These are phyloP conservation scores for Cryptops parisi DNA, from an alignment of 2,888 invertebrate species.

Conservation along the genomic window DNA sequence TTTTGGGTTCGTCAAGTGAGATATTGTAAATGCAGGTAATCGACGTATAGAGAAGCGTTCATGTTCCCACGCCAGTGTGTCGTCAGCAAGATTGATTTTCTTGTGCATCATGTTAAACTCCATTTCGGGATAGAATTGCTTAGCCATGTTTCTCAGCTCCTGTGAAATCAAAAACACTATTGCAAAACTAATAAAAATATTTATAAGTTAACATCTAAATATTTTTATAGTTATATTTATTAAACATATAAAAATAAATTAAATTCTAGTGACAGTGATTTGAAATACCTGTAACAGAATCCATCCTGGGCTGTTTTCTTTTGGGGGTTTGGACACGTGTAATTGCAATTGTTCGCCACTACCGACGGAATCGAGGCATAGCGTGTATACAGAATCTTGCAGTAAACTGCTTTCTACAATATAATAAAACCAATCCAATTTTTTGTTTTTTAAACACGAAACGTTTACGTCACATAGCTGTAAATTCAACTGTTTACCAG, in stretches of 20 bases:
- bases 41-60: slow-evolving; percentile 87
- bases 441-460: neutral
- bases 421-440: neutral
- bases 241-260: neutral
- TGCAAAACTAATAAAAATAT: too few species aligned
- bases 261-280: too few species aligned
- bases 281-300: slow-evolving; percentile 38
- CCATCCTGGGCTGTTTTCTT: slow-evolving; percentile 58
- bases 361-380: slow-evolving; percentile 61
- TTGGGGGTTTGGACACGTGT: slow-evolving; percentile 94
- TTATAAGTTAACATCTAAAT: too few species aligned
- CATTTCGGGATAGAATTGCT: slow-evolving; percentile 31
- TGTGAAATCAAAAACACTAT: too few species aligned
- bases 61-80: slow-evolving; percentile 89
- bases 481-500: slow-evolving; percentile 41
- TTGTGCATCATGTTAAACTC: slow-evolving; percentile 64
- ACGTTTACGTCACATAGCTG: neutral
- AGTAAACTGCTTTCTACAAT: slow-evolving; percentile 28
- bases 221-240: too few species aligned
- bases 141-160: slow-evolving; percentile 45
- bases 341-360: slow-evolving; percentile 55
- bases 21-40: slow-evolving; percentile 81
- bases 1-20: slow-evolving; percentile 43
- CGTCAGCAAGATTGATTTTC: slow-evolving; percentile 91
- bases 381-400: slow-evolving; percentile 72